Conservation (phyloP, 1,140 invertebrate genomes). For the Eurosta solidaginis region DNA sequence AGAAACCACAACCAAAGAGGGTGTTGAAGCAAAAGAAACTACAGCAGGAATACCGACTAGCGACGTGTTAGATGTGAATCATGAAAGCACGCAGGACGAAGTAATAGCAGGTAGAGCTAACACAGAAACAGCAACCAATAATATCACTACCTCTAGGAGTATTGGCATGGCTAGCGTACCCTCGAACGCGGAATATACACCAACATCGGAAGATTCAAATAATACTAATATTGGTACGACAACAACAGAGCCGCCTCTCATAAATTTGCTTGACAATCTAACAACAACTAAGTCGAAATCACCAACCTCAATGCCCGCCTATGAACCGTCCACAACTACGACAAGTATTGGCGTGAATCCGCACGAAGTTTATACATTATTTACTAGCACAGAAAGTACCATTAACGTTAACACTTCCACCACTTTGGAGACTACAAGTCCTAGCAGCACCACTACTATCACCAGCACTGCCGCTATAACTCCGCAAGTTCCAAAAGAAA, state of each 20-base stretch:
- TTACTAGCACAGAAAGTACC: conserved; percentile 29
- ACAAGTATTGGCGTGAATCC: neutral
- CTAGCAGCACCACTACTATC: neutral
- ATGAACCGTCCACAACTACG: conserved; percentile 32
- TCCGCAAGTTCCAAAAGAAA: too few species aligned
- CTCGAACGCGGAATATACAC: neutral
- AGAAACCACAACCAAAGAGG: neutral
- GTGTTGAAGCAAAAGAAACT: neutral
- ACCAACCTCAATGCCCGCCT: neutral
- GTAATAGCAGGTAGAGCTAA: neutral
- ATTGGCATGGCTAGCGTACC: neutral
- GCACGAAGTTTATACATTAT: conserved; percentile 30
- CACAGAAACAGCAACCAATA: neutral
- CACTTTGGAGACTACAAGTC: neutral
- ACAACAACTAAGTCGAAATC: conserved; percentile 30
- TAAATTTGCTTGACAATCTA: conserved; percentile 7
- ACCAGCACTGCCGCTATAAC: neutral
- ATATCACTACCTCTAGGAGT: neutral
- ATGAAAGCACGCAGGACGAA: neutral
- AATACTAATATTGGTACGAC: neutral
- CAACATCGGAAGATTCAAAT: neutral
- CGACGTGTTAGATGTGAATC: neutral
- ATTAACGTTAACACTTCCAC: conserved; percentile 1
- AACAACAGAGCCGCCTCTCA: conserved; percentile 8
- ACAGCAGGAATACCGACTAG: neutral